These are phyloP conservation scores for Hiodon alosoides DNA, from an alignment of 2,113 vertebrate genomes.

Conservation along the genomic window DNA sequence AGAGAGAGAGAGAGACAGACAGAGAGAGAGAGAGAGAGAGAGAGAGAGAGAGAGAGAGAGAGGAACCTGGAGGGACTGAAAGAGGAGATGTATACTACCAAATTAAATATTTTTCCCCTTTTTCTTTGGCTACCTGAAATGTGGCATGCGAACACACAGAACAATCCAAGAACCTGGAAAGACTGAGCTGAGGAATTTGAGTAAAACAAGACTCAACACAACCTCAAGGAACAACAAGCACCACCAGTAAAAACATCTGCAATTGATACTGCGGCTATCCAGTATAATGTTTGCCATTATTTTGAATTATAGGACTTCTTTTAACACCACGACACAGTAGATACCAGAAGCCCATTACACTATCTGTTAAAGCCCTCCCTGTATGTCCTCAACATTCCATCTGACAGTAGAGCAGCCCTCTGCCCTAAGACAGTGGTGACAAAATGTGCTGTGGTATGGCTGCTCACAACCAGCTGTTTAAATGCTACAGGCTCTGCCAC, in stretches of 20 bases:
- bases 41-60: not conserved
- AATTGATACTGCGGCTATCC: not conserved
- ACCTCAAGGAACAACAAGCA: not conserved
- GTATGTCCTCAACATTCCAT: not conserved
- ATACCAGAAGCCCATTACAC: not conserved
- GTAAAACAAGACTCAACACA: conserved; percentile 16
- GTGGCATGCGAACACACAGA: not conserved
- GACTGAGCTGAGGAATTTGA: conserved; percentile 8
- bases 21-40: conserved; percentile 3
- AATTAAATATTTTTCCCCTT: conserved; percentile 4
- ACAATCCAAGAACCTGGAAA: not conserved
- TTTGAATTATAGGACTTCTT: not conserved
- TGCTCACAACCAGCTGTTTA: not conserved
- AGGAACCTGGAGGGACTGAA: not conserved
- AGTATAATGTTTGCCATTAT: not conserved
- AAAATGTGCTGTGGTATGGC: not conserved
- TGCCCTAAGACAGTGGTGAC: not conserved
- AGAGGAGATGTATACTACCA: conserved; percentile 12
- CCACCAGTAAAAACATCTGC: not conserved
- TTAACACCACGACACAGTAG: not conserved
- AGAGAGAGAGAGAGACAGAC: not conserved
- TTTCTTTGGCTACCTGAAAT: conserved; percentile 1
- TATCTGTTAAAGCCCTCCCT: not conserved
- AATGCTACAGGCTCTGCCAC: not conserved
- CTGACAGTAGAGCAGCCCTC: not conserved